Evolutionary conservation across 1,140 invertebrate genomes (phyloP), one percentile per base, ranked within the genome.

Genomic region (Druon quercuslanigerum): DNA sequence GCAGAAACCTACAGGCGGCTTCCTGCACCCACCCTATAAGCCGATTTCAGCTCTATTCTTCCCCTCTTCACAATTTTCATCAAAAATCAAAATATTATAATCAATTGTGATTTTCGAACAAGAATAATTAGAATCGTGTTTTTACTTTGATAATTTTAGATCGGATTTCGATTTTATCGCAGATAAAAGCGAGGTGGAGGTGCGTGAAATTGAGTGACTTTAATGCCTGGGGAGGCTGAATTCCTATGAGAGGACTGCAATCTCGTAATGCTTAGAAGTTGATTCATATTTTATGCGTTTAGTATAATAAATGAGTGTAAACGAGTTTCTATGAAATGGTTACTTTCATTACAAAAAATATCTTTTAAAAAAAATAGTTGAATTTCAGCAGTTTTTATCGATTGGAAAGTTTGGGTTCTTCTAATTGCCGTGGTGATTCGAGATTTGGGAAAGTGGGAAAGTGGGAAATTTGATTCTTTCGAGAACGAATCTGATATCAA

Each of bases 211-310:
- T 66, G 60, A 66, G 60, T 66, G 60, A 66, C 25, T 66, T 66
- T 66, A 66, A 66, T 66, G 60, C 60, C 60, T 40, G 60, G 60
- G 33, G 33, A 66, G 60, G 60, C 25, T 46, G 20, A 66, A 33
- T 66, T 46, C 25, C 14, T 66, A 66, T 13, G 40, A 33, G 60
- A 66, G 13, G 20, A 66, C 25, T 66, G 60, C 20, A 66, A 66
- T 66, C 60, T 66, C 14, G 60, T 66, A 66, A 66, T 66, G 25
- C 25, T n/a, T 66, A 66, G 20, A 66, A 66, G 60, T 33, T 66
- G 60, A 66, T 66, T 66, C 60, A 66, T 66, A 66, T 66, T 66
- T 66, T 33, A 66, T 66, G 46, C 33, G 25, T 66, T 40, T 17
- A 33, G 60, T 40, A 66, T 33, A 46, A 46, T 46, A 46, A 46